Conservation (phyloP, 2,888 invertebrate genomes). For the Polyploca ridens region DNA sequence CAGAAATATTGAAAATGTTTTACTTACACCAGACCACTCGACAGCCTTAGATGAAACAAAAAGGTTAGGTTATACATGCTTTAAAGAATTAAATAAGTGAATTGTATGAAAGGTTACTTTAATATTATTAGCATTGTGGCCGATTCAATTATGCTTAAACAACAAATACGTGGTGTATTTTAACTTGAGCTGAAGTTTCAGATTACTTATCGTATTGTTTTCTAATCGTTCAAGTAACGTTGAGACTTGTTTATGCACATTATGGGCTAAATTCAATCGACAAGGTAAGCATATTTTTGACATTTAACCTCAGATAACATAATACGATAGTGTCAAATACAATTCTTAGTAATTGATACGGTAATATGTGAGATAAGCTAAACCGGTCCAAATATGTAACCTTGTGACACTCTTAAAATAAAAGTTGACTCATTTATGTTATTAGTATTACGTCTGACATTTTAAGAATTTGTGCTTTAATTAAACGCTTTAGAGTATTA, state of each 20-base stretch:
- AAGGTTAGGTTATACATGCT: no score
- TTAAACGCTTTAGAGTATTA: not conserved
- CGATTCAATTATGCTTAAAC: no score
- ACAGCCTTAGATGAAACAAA: no score
- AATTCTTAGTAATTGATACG: slow-evolving; percentile 43
- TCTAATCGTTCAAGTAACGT: not conserved
- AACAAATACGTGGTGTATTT: not conserved
- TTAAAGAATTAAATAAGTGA: not conserved
- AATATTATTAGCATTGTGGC: not conserved
- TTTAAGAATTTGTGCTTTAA: not conserved
- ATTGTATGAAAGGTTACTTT: not conserved
- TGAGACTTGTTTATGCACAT: slow-evolving; percentile 8
- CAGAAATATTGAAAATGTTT: no score
- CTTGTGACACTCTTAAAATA: slow-evolving; percentile 19
- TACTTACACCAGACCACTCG: no score
- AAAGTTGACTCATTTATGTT: slow-evolving; percentile 11
- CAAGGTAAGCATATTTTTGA: slow-evolving; percentile 36
- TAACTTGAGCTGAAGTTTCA: not conserved
- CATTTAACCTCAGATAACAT: slow-evolving; percentile 46
- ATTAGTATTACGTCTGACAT: not conserved
- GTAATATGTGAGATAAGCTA: slow-evolving; percentile 30
- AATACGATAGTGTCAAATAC: slow-evolving; percentile 44
- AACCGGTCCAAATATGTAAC: slow-evolving; percentile 34
- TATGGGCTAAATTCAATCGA: slow-evolving; percentile 22
- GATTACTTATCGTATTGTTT: not conserved